Evolutionary conservation across 2,797 vertebrate species (phyloP).

Genomic region (Sebastolobus alascanus): DNA sequence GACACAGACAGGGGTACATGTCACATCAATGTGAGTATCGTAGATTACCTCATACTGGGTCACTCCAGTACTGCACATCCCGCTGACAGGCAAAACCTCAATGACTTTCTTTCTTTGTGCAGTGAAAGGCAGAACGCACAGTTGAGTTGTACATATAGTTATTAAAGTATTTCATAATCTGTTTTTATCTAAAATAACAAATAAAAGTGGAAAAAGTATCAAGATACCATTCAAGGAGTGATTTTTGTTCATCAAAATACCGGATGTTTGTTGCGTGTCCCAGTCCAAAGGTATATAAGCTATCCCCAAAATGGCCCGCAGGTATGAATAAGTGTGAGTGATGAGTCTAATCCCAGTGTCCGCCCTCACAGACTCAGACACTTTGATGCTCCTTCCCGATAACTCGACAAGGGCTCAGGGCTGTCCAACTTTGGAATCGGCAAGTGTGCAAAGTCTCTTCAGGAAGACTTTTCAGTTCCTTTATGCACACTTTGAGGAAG

Average conservation of each 20-base stretch:
- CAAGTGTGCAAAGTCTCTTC: conserved; percentile 22
- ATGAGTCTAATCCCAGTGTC: conserved; percentile 51
- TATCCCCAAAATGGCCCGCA: conserved; percentile 31
- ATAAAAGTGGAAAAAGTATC: rapidly evolving
- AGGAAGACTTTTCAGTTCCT: conserved; percentile 28
- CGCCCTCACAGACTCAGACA: conserved; percentile 36
- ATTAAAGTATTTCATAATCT: not conserved
- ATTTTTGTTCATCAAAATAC: conserved; percentile 1
- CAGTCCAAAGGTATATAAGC: conserved; percentile 18
- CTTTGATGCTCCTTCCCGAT: conserved; percentile 52
- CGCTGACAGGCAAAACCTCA: conserved; percentile 2
- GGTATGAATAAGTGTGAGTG: conserved; percentile 52
- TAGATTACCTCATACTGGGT: conserved; percentile 44
- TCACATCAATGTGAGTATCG: conserved; percentile 39
- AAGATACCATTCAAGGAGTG: not conserved
- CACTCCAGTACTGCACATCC: conserved; percentile 6
- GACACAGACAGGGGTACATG: conserved; percentile 22
- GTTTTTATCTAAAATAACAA: not conserved
- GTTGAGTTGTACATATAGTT: not conserved
- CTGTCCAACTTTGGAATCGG: conserved; percentile 37
- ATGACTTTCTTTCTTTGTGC: not conserved
- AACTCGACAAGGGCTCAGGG: conserved; percentile 36
- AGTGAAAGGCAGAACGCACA: not conserved
- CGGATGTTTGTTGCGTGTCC: not conserved
- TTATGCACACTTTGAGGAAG: conserved; percentile 25